Percentiles rank a stretch among this genome's conserved stretches.
Evolutionary conservation across 2,113 vertebrate genomes (phyloP).

Genomic region (Zingel zingel): DNA sequence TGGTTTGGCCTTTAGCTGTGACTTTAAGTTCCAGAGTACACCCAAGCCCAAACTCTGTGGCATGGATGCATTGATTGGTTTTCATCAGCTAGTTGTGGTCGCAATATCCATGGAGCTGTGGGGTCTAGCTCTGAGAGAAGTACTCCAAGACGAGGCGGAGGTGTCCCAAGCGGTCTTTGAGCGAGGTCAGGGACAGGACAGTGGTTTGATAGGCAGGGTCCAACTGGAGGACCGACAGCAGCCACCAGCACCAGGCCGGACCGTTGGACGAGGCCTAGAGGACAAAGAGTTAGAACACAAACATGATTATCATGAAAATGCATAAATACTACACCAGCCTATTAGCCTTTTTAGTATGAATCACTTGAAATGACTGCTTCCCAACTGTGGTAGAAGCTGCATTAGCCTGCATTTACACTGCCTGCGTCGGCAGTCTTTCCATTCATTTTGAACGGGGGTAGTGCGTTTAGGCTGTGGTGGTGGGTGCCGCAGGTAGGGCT

Average conservation of each 20-base stretch:
- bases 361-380: background rate
- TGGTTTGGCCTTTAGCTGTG: constrained; percentile 37
- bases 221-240: constrained; percentile 87
- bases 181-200: constrained; percentile 87
- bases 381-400: background rate
- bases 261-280: constrained; percentile 84
- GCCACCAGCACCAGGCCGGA: constrained; percentile 89
- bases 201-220: constrained; percentile 87
- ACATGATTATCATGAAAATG: background rate
- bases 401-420: too few species aligned
- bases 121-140: constrained; percentile 84
- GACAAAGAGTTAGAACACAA: background rate
- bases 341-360: background rate
- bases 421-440: too few species aligned
- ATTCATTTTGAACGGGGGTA: too few species aligned
- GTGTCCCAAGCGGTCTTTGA: constrained; percentile 87
- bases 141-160: constrained; percentile 86
- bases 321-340: background rate
- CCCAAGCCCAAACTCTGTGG: background rate
- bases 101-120: background rate
- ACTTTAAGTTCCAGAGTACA: constrained; percentile 23
- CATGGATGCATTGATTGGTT: constrained; percentile 25
- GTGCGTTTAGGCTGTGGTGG: too few species aligned
- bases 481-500: too few species aligned
- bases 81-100: constrained; percentile 8